Conservation (phyloP, 2,888 invertebrate genomes). For the Allygus modestus region DNA sequence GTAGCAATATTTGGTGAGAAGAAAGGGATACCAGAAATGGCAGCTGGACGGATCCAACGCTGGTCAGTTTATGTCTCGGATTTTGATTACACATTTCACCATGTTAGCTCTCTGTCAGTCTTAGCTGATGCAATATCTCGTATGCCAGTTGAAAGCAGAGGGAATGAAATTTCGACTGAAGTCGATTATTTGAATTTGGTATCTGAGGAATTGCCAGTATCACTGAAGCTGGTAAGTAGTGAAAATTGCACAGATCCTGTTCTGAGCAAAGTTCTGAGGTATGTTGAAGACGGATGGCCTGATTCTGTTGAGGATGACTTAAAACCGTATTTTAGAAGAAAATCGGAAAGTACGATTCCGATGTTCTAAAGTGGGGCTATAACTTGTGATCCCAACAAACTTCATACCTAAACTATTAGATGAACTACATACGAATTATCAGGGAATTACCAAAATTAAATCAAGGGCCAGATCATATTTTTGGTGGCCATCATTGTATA, state of each 20-base stretch:
- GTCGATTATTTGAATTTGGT: too few relatives aligned
- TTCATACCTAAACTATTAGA: conserved; percentile 34
- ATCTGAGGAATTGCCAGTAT: conserved; percentile 43
- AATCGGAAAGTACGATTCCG: conserved; percentile 11
- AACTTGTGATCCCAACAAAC: conserved; percentile 33
- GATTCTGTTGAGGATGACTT: too few relatives aligned
- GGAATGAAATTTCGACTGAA: too few relatives aligned
- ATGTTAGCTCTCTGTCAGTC: conserved; percentile 59
- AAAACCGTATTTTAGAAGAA: too few relatives aligned
- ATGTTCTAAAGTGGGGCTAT: too few relatives aligned
- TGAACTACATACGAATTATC: conserved; percentile 36
- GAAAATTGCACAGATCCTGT: conserved; percentile 22
- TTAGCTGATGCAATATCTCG: conserved; percentile 21
- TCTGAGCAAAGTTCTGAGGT: too few relatives aligned
- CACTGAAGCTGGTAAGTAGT: not conserved
- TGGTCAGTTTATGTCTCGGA: conserved; percentile 69
- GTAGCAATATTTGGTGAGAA: conserved; percentile 71
- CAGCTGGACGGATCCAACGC: conserved; percentile 71
- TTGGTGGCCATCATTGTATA: conserved; percentile 34
- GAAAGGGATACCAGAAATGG: conserved; percentile 72
- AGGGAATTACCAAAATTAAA: conserved; percentile 23
- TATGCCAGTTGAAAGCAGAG: conserved; percentile 1
- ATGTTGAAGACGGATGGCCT: too few relatives aligned
- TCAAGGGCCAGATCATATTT: conserved; percentile 50
- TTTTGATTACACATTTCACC: conserved; percentile 68